Conservation (phyloP, 2,113 vertebrate genomes). For the Elanoides forficatus region DNA sequence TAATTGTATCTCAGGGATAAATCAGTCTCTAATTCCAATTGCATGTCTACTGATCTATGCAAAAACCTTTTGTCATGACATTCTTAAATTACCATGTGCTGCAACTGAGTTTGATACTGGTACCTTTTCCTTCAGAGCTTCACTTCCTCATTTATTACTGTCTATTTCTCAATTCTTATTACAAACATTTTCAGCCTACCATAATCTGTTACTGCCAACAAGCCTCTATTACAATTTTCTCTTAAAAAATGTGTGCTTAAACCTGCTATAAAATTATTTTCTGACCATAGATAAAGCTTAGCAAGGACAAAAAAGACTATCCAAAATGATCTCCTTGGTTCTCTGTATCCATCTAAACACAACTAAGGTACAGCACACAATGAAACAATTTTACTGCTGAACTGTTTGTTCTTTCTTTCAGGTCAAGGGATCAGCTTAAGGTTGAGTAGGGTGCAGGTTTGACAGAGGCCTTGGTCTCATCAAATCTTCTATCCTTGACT, state of each 20-base stretch:
- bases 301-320: background rate
- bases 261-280: background rate
- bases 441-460: slow-evolving; percentile 3
- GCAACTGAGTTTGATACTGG: background rate
- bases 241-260: background rate
- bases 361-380: background rate
- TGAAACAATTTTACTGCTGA: background rate
- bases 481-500: slow-evolving; percentile 55
- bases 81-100: background rate
- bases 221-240: background rate
- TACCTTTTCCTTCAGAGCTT: background rate
- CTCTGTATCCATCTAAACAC: background rate
- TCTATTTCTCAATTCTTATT: background rate
- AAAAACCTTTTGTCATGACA: background rate
- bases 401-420: slow-evolving; percentile 56
- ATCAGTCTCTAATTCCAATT: background rate
- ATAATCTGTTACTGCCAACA: background rate
- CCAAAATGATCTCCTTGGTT: background rate
- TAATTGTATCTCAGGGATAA: background rate
- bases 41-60: background rate
- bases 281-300: background rate
- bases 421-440: slow-evolving; percentile 37
- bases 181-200: background rate
- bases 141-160: background rate
- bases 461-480: slow-evolving; percentile 47